A percentile compares a stretch with the other conserved stretches of the same genome.
phyloP scores from a whole-genome alignment of 2,888 invertebrate species.

The Phyllotreta striolata region DNA sequence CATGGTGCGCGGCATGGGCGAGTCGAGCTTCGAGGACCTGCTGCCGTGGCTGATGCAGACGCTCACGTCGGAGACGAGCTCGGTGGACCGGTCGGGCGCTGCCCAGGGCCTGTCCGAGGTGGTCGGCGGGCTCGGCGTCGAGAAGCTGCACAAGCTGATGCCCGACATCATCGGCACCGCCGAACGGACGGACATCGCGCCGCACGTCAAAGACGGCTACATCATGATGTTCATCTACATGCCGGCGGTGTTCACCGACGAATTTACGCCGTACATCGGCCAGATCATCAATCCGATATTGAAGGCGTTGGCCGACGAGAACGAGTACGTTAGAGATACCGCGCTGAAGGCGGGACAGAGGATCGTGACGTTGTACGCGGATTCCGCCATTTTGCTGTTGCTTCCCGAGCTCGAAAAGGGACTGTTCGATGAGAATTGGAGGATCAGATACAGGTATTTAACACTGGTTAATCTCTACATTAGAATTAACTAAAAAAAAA shows the following conservation, averaged over 20 bases:
- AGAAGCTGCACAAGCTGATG: conserved; percentile 96
- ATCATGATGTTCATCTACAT: conserved; percentile 99
- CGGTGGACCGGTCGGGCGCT: conserved; percentile 95
- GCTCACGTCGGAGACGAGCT: conserved; percentile 91
- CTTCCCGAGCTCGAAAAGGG: conserved; percentile 94
- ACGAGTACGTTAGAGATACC: conserved; percentile 97
- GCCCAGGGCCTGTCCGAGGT: conserved; percentile 93
- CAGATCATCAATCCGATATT: conserved; percentile 97
- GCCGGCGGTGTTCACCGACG: conserved; percentile 94
- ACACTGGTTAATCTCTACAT: too few relatives aligned
- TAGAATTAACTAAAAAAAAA: too few relatives aligned
- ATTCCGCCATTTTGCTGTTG: conserved; percentile 90
- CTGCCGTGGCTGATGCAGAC: conserved; percentile 99
- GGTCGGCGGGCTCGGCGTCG: conserved; percentile 93
- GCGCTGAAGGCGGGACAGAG: conserved; percentile 96
- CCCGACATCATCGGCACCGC: conserved; percentile 96
- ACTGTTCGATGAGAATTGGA: conserved; percentile 98
- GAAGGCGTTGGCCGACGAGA: conserved; percentile 97
- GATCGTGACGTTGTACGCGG: conserved; percentile 95
- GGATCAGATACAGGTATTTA: conserved; percentile 85
- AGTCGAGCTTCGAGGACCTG: conserved; percentile 93
- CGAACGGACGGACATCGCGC: conserved; percentile 90
- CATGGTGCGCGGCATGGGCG: conserved; percentile 98
- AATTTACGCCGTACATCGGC: conserved; percentile 89
- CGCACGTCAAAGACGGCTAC: conserved; percentile 99